Conservation (phyloP, 2,888 invertebrate species). For the Acanthoscelides obtectus region DNA sequence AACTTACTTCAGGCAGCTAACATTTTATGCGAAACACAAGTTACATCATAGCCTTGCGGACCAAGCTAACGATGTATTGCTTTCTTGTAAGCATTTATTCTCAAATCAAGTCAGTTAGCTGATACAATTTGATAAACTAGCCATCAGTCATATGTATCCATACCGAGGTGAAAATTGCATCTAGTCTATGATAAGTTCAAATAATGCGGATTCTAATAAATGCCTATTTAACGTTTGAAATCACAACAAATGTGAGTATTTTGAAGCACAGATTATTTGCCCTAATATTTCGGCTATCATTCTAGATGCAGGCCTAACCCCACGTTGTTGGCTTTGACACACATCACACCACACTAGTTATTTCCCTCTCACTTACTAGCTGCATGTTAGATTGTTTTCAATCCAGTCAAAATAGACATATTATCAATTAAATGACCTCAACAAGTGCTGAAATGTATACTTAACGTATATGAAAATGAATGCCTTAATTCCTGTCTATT, state of each 20-base stretch:
- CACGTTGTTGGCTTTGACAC: slow-evolving; percentile 35
- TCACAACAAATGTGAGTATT: not conserved
- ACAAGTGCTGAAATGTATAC: too few relatives aligned
- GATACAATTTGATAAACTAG: not conserved
- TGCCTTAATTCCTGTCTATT: not conserved
- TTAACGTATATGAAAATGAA: not conserved
- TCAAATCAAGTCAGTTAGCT: not conserved
- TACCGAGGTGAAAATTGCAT: not conserved
- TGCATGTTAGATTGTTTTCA: slow-evolving; percentile 29
- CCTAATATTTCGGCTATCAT: not conserved
- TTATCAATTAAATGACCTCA: too few relatives aligned
- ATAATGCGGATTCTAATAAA: not conserved
- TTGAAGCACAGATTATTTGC: slow-evolving; percentile 12
- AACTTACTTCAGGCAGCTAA: too few relatives aligned
- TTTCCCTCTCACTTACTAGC: slow-evolving; percentile 32
- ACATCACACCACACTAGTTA: slow-evolving; percentile 32
- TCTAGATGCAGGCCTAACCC: slow-evolving; percentile 6
- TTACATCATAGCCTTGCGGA: too few relatives aligned
- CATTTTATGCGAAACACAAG: too few relatives aligned
- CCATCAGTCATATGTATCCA: not conserved
- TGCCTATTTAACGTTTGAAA: not conserved
- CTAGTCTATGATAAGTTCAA: not conserved
- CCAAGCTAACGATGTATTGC: too few relatives aligned
- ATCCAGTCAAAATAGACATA: not conserved
- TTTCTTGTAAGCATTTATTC: too few relatives aligned